Percentiles rank a stretch among this genome's conserved stretches.
Conservation (phyloP, 2,113 vertebrate species). For the Uria aalge region DNA sequence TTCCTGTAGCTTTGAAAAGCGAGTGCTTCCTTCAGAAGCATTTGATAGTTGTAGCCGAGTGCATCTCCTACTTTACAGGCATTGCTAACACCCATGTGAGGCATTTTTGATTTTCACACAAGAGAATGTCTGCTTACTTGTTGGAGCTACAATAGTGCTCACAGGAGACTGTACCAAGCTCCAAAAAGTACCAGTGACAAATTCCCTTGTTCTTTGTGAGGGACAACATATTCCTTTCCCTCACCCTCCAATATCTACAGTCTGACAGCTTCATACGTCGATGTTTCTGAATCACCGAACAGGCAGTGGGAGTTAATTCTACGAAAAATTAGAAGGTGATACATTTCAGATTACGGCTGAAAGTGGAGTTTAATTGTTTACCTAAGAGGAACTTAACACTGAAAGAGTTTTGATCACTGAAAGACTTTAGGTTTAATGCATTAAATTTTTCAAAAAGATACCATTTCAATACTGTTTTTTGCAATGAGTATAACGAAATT, state of each 20-base stretch:
- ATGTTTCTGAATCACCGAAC: conserved; percentile 14
- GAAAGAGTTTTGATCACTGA: neutral
- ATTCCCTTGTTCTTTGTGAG: neutral
- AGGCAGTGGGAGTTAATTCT: conserved; percentile 22
- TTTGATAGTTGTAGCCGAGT: neutral
- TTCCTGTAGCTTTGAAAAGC: conserved; percentile 25
- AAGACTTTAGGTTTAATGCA: neutral
- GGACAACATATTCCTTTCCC: neutral
- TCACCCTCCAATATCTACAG: neutral
- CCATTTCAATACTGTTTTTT: neutral
- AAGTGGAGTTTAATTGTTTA: neutral
- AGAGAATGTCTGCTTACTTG: neutral
- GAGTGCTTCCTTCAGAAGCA: conserved; percentile 1
- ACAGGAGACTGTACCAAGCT: neutral
- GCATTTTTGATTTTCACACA: conserved; percentile 20
- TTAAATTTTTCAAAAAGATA: neutral
- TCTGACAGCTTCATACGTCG: neutral
- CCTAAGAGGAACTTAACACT: conserved; percentile 4
- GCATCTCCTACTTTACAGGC: neutral
- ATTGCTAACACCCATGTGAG: neutral
- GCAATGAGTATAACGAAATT: neutral
- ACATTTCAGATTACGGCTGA: neutral
- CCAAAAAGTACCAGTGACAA: neutral
- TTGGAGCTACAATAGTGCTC: neutral
- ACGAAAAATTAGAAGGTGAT: neutral